Percentiles rank a stretch among this genome's conserved stretches.
phyloP scores from a whole-genome alignment of 2,888 invertebrate species.

The Ormyrus nitidulus region DNA sequence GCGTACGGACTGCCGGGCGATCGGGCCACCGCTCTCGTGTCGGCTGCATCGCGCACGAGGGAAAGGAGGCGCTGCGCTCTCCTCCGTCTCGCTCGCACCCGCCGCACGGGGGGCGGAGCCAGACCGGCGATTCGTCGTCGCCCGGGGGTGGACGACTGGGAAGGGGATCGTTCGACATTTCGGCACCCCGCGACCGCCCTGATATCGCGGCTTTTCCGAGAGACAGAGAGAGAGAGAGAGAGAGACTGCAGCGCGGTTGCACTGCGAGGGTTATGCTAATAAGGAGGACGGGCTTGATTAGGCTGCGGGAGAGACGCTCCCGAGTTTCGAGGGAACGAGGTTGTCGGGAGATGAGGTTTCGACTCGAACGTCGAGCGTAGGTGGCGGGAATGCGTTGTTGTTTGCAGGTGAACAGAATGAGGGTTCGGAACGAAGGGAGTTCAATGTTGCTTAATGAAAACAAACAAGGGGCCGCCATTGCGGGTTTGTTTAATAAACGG shows the following conservation, averaged over 20 bases:
- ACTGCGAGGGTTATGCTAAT: not conserved
- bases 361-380: too few species aligned
- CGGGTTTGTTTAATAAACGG: too few species aligned
- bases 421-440: not conserved
- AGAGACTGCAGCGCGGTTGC: too few species aligned
- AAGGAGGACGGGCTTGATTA: not conserved
- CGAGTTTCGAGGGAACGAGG: too few species aligned
- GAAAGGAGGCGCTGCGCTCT: not conserved
- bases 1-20: conserved; percentile 67
- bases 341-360: too few species aligned
- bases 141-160: conserved; percentile 59
- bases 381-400: too few species aligned
- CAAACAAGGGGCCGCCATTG: too few species aligned
- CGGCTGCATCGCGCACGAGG: not conserved
- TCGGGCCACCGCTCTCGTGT: not conserved
- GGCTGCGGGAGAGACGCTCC: too few species aligned
- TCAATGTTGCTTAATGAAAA: not conserved
- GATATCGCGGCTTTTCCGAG: too few species aligned
- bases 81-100: conserved; percentile 50
- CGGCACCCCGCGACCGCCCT: conserved; percentile 59
- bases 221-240: too few species aligned
- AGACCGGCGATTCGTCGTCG: conserved; percentile 49
- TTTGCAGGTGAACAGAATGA: too few species aligned
- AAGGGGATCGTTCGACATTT: conserved; percentile 62
- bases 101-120: conserved; percentile 61